phyloP scores from a whole-genome alignment of 2,113 vertebrate species.

The Serilophus lunatus region DNA sequence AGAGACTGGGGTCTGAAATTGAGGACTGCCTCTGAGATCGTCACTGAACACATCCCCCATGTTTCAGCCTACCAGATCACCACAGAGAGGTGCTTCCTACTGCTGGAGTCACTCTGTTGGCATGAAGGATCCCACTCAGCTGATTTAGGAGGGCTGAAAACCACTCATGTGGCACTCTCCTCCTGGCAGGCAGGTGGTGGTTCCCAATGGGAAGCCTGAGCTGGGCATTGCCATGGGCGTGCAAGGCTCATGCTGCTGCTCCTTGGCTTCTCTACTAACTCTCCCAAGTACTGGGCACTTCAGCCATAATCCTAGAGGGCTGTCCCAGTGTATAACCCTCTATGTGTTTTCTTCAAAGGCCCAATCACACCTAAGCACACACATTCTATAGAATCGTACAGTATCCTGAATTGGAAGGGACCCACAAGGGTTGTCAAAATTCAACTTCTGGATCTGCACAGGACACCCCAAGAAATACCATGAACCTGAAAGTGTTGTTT shows the following conservation, averaged over 20 bases:
- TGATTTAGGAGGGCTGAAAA: neutral
- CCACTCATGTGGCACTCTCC: neutral
- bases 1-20: neutral
- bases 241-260: neutral
- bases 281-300: fast-evolving
- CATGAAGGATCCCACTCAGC: neutral
- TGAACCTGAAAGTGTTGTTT: neutral
- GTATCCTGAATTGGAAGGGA: neutral
- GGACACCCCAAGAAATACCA: neutral
- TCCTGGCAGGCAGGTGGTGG: fast-evolving
- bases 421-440: neutral
- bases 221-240: fast-evolving
- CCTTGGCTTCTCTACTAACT: neutral
- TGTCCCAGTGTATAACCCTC: too few species aligned
- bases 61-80: neutral
- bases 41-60: fast-evolving
- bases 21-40: neutral
- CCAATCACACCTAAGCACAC: too few species aligned
- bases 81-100: neutral
- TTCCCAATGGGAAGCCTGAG: fast-evolving
- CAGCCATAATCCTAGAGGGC: too few species aligned
- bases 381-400: neutral
- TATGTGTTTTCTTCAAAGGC: neutral
- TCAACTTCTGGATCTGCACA: neutral
- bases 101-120: neutral